Evolutionary conservation across 2,113 vertebrate genomes (phyloP).

Genomic region (Psilopsiagon aymara): DNA sequence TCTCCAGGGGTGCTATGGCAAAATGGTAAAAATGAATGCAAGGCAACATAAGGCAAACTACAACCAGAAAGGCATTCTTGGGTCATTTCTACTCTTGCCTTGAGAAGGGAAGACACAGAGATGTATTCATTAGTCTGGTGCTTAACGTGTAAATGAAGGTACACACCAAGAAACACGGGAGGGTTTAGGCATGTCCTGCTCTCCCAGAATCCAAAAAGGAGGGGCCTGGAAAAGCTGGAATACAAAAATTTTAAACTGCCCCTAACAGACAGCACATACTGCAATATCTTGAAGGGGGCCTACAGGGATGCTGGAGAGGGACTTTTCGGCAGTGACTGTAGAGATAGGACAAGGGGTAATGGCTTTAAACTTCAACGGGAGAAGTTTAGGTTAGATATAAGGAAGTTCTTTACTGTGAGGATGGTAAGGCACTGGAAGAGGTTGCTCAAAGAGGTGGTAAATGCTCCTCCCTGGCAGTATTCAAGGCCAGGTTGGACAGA

Average conservation of each 20-base stretch:
- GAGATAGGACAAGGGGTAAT: background rate
- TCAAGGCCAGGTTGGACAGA: background rate
- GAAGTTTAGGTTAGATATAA: no score
- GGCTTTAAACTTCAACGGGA: background rate
- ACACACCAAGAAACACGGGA: rapidly evolving
- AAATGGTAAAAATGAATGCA: background rate
- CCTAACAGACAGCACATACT: rapidly evolving
- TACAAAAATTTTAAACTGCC: background rate
- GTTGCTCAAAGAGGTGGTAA: background rate
- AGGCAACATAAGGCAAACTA: background rate
- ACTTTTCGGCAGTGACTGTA: background rate
- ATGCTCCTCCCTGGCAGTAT: background rate
- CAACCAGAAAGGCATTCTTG: background rate
- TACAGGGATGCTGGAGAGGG: background rate
- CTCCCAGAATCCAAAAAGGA: background rate
- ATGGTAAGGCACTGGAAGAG: background rate
- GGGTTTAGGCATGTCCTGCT: background rate
- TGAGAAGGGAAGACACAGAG: background rate
- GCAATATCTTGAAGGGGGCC: background rate
- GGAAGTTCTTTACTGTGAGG: background rate
- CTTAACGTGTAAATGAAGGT: background rate
- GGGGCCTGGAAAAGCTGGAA: background rate
- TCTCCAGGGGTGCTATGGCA: background rate
- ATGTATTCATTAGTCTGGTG: background rate
- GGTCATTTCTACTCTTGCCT: background rate